Conservation (phyloP, 2,113 vertebrate species). For the Scolopax mira region DNA sequence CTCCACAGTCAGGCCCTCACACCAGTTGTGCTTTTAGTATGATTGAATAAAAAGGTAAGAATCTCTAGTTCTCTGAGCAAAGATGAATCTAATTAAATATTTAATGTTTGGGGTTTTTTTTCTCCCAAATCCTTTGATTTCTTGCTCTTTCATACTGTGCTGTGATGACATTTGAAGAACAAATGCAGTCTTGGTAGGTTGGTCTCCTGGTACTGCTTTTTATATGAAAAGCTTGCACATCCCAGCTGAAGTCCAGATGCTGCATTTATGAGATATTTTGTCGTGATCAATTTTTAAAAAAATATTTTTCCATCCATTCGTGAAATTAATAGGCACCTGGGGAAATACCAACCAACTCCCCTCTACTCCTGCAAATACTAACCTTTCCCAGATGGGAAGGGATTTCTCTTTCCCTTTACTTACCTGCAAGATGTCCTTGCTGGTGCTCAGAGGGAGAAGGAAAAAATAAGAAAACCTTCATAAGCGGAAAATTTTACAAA, state of each 20-base stretch:
- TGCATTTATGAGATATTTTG: slow-evolving; percentile 43
- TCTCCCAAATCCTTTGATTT: slow-evolving; percentile 10
- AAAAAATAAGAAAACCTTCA: neutral
- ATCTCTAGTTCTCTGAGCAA: neutral
- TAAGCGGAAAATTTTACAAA: neutral
- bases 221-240: slow-evolving; percentile 20
- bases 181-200: slow-evolving; percentile 17
- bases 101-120: neutral
- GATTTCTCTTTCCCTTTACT: slow-evolving; percentile 12
- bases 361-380: neutral
- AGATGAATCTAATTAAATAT: slow-evolving; percentile 34
- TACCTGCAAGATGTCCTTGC: slow-evolving; percentile 27
- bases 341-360: slow-evolving; percentile 29
- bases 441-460: neutral
- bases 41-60: neutral
- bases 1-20: neutral
- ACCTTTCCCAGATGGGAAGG: neutral
- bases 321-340: slow-evolving; percentile 31
- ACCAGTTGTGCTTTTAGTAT: neutral
- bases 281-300: slow-evolving; percentile 39
- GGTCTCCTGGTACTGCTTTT: slow-evolving; percentile 31
- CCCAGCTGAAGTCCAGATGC: slow-evolving; percentile 54
- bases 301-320: slow-evolving; percentile 19
- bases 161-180: slow-evolving; percentile 59
- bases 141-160: slow-evolving; percentile 33